Evolutionary conservation across 53 echinoderm and acorn worm species (phyloP).

Genomic region (Temnopleurus reevesii): DNA sequence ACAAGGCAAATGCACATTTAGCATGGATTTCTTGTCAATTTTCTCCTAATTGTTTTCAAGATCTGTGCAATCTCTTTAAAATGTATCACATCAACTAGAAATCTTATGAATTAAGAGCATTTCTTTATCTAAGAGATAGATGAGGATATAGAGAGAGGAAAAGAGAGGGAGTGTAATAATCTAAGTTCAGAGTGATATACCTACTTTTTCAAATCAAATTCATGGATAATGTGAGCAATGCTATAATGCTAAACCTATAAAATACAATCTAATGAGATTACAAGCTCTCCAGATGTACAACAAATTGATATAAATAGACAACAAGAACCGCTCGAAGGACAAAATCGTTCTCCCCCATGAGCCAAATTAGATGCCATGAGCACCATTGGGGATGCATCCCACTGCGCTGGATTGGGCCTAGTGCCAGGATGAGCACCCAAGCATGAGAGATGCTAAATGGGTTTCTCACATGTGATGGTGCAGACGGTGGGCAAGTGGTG

Average conservation of each 20-base stretch:
- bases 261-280: not conserved
- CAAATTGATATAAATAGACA: not conserved
- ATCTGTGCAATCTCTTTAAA: too few relatives aligned
- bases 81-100: too few relatives aligned
- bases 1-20: too few relatives aligned
- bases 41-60: too few relatives aligned
- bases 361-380: not conserved
- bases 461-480: conserved; percentile 5
- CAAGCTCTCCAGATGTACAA: not conserved
- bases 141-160: not conserved
- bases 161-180: not conserved
- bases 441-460: conserved; percentile 37
- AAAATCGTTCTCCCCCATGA: not conserved
- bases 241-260: too few relatives aligned
- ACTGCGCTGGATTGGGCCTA: not conserved
- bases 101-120: too few relatives aligned
- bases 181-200: not conserved
- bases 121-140: too few relatives aligned
- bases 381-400: not conserved
- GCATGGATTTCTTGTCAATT: too few relatives aligned
- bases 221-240: too few relatives aligned
- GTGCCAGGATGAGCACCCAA: conserved; percentile 24
- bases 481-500: conserved; percentile 1
- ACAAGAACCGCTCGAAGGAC: not conserved
- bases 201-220: too few relatives aligned